A percentile compares a stretch with the other conserved stretches of the same genome.
phyloP scores from a whole-genome alignment of 2,888 invertebrate species.

The Eurytoma californica region DNA sequence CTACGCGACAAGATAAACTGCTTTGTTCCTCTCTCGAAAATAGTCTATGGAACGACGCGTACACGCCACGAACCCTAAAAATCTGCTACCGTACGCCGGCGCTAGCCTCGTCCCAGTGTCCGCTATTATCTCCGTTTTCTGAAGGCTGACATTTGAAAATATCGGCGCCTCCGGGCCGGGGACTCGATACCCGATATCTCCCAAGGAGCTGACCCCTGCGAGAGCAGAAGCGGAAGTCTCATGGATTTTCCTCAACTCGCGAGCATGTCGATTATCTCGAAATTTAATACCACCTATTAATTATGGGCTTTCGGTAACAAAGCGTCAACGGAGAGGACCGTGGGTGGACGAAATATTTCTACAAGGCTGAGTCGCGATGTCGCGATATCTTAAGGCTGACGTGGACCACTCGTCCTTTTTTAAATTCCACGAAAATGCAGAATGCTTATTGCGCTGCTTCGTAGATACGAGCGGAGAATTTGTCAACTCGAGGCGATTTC shows the following conservation, averaged over 20 bases:
- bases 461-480: neutral
- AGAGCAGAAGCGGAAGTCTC: constrained; percentile 45
- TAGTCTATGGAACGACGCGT: constrained; percentile 11
- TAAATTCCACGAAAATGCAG: neutral
- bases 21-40: constrained; percentile 33
- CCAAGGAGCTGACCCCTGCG: constrained; percentile 34
- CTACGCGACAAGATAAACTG: constrained; percentile 32
- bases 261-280: constrained; percentile 44
- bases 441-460: constrained; percentile 8
- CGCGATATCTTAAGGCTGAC: neutral
- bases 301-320: constrained; percentile 50
- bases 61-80: constrained; percentile 34
- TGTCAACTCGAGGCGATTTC: neutral
- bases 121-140: constrained; percentile 49
- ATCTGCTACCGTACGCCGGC: constrained; percentile 46
- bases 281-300: constrained; percentile 57
- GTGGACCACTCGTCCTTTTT: neutral
- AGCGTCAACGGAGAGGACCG: neutral
- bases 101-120: constrained; percentile 9
- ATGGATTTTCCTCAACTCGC: neutral
- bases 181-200: constrained; percentile 52
- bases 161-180: constrained; percentile 24
- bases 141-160: constrained; percentile 53
- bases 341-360: constrained; percentile 32
- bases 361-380: constrained; percentile 15